Evolutionary conservation across 2,797 vertebrate species (phyloP).

Genomic region (Tapirus indicus): DNA sequence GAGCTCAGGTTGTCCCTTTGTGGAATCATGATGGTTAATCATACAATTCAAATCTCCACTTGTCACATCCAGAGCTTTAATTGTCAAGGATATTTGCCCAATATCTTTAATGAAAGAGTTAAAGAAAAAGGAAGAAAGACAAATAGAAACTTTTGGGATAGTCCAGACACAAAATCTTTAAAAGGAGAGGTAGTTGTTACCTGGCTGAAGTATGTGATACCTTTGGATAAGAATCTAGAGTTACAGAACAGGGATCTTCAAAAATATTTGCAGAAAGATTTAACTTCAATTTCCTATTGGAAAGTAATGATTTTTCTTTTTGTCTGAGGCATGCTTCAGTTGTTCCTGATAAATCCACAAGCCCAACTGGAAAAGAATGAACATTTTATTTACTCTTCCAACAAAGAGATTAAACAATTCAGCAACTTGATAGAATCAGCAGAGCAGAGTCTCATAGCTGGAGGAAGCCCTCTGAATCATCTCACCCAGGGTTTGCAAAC

Average conservation of each 20-base stretch:
- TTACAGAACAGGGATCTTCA: neutral
- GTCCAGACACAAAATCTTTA: neutral
- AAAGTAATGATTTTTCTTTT: neutral
- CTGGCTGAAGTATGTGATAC: neutral
- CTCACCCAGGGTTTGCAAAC: neutral
- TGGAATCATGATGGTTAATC: constrained; percentile 48
- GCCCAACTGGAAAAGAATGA: constrained; percentile 30
- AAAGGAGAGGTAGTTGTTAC: neutral
- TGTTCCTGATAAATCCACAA: constrained; percentile 30
- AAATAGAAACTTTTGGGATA: constrained; percentile 42
- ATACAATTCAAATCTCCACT: constrained; percentile 61
- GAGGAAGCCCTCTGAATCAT: neutral
- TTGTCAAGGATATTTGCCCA: constrained; percentile 61
- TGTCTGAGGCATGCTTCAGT: constrained; percentile 23
- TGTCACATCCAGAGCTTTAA: constrained; percentile 61
- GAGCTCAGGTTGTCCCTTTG: neutral
- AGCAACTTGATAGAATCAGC: neutral
- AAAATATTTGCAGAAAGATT: constrained; percentile 58
- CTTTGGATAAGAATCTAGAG: neutral
- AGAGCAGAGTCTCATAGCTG: neutral
- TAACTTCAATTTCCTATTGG: constrained; percentile 12
- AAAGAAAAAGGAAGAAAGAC: constrained; percentile 60
- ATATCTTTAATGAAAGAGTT: constrained; percentile 14
- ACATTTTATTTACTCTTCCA: neutral
- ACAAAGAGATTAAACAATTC: constrained; percentile 42